phyloP scores from a whole-genome alignment of 2,888 invertebrate genomes.

The Oegoconia quadripuncta region DNA sequence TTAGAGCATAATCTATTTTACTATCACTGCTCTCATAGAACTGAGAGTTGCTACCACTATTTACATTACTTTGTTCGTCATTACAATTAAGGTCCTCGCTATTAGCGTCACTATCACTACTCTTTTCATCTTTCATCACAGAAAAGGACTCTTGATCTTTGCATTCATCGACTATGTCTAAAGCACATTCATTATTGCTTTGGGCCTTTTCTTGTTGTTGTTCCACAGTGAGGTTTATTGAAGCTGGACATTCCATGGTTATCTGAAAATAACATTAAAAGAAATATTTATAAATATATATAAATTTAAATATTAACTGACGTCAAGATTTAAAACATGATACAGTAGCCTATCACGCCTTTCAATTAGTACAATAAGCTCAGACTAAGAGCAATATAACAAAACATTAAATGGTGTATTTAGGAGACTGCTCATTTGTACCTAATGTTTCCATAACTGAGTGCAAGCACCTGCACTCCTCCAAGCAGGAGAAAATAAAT shows the following conservation, averaged over 20 bases:
- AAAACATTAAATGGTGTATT: no score
- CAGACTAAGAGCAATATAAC: no score
- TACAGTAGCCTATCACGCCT: no score
- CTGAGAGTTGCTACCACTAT: slow-evolving; percentile 64
- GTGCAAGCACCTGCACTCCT: slow-evolving; percentile 48
- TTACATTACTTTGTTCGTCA: slow-evolving; percentile 62
- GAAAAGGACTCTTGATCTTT: slow-evolving; percentile 39
- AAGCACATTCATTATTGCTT: slow-evolving; percentile 26
- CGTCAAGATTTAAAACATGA: background rate
- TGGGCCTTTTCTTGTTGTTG: slow-evolving; percentile 10
- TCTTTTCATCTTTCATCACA: slow-evolving; percentile 55
- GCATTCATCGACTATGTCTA: slow-evolving; percentile 26
- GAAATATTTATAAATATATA: background rate
- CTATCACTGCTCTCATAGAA: slow-evolving; percentile 75
- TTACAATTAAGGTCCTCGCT: slow-evolving; percentile 64
- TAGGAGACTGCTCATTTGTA: no score
- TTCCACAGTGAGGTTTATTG: slow-evolving; percentile 21
- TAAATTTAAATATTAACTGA: background rate
- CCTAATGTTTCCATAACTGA: no score
- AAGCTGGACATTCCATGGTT: slow-evolving; percentile 41
- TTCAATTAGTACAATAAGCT: no score
- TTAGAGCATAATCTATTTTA: slow-evolving; percentile 70
- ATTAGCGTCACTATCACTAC: slow-evolving; percentile 61
- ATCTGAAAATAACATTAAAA: slow-evolving; percentile 36
- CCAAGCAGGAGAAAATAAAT: slow-evolving; percentile 56